Conservation (phyloP, 2,113 vertebrate genomes). For the Edolisoma coerulescens region DNA sequence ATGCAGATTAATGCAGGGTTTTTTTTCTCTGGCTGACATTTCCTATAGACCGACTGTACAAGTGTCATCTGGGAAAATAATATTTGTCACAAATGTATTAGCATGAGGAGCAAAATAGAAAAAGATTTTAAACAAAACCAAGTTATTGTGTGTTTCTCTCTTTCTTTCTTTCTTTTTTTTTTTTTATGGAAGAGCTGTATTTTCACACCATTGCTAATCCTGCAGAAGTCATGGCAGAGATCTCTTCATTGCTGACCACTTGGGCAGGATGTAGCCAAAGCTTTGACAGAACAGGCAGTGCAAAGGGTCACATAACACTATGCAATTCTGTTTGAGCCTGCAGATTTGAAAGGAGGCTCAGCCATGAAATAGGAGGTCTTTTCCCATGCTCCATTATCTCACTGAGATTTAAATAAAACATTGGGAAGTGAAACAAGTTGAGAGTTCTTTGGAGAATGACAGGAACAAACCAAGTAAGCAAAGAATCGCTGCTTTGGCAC, state of each 20-base stretch:
- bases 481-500: slow-evolving; percentile 37
- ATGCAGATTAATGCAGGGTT: slow-evolving; percentile 53
- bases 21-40: slow-evolving; percentile 44
- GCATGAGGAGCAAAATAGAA: slow-evolving; percentile 28
- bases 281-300: slow-evolving; percentile 29
- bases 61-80: slow-evolving; percentile 56
- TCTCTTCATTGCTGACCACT: neutral
- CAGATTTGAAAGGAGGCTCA: slow-evolving; percentile 63
- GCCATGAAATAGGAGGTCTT: slow-evolving; percentile 48
- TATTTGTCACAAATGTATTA: slow-evolving; percentile 38
- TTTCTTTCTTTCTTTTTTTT: neutral
- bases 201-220: neutral
- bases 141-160: neutral
- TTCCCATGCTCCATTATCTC: slow-evolving; percentile 40
- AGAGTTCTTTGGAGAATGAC: slow-evolving; percentile 46
- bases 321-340: slow-evolving; percentile 65
- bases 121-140: slow-evolving; percentile 43
- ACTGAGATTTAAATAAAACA: slow-evolving; percentile 69
- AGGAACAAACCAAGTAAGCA: slow-evolving; percentile 42
- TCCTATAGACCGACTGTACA: slow-evolving; percentile 50
- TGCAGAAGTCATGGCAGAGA: neutral
- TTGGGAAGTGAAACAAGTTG: slow-evolving; percentile 51
- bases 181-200: neutral
- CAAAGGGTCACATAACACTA: slow-evolving; percentile 45
- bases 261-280: neutral